These are phyloP conservation scores for Philaethria dido DNA, from an alignment of 2,888 invertebrate genomes.

Conservation along the genomic window DNA sequence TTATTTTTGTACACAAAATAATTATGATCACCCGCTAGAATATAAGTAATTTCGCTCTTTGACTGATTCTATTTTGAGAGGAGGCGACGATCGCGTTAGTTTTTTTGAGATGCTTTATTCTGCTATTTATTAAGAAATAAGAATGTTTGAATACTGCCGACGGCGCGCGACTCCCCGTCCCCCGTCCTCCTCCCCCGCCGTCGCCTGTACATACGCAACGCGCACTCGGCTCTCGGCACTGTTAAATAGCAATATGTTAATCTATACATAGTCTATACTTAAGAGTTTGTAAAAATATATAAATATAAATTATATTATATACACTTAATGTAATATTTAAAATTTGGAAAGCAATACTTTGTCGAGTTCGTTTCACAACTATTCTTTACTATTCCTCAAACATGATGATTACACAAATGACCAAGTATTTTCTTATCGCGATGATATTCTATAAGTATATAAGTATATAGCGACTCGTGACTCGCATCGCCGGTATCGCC, in stretches of 20 bases:
- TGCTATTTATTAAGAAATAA: slow-evolving; percentile 37
- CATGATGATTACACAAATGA: slow-evolving; percentile 52
- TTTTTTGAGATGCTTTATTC: slow-evolving; percentile 37
- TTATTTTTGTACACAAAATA: slow-evolving; percentile 16
- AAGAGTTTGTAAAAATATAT: slow-evolving; percentile 52
- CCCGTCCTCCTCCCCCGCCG: slow-evolving; percentile 17
- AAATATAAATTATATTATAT: slow-evolving; percentile 43
- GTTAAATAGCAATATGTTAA: slow-evolving; percentile 42
- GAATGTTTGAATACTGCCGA: slow-evolving; percentile 34
- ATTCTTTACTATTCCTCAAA: slow-evolving; percentile 31
- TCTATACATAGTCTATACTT: slow-evolving; percentile 38
- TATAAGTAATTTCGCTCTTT: slow-evolving; percentile 22
- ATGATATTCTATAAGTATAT: slow-evolving; percentile 29
- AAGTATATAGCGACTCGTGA: background rate
- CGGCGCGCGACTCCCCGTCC: slow-evolving; percentile 16
- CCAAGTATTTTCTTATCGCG: slow-evolving; percentile 58
- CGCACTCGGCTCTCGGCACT: slow-evolving; percentile 39
- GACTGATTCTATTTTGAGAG: slow-evolving; percentile 20
- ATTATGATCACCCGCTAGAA: slow-evolving; percentile 5
- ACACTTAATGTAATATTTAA: slow-evolving; percentile 47
- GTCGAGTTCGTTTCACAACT: slow-evolving; percentile 44
- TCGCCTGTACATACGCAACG: no score
- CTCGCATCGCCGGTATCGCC: slow-evolving; percentile 24
- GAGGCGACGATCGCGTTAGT: slow-evolving; percentile 22
- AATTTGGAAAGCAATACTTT: slow-evolving; percentile 52